phyloP scores from a whole-genome alignment of 2,113 vertebrate species.

The Scalopus aquaticus region DNA sequence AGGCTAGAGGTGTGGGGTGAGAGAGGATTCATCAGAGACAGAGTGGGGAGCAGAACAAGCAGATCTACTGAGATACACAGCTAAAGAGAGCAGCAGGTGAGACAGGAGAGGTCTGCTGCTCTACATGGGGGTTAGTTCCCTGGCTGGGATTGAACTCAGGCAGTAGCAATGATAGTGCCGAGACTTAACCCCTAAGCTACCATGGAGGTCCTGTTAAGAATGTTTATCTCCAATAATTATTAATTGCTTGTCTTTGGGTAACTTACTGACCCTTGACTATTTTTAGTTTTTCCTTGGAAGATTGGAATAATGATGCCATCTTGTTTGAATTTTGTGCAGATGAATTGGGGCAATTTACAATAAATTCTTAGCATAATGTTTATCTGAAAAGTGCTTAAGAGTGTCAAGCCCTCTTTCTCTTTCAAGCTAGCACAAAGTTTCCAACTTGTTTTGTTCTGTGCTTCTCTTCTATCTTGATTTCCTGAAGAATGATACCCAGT shows the following conservation, averaged over 20 bases:
- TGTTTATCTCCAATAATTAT: not conserved
- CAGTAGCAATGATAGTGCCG: no score
- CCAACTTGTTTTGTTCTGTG: not conserved
- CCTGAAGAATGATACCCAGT: not conserved
- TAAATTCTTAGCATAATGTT: not conserved
- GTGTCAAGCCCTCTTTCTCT: not conserved
- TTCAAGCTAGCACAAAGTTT: not conserved
- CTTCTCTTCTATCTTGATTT: not conserved
- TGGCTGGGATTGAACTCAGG: no score
- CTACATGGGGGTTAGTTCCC: no score
- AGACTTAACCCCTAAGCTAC: no score
- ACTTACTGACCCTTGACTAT: not conserved
- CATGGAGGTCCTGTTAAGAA: no score
- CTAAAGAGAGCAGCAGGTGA: no score
- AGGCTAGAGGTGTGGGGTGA: no score
- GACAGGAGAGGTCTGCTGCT: no score
- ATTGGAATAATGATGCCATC: not conserved
- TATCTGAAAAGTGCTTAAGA: not conserved
- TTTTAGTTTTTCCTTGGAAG: slow-evolving; percentile 21
- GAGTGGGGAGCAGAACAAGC: no score
- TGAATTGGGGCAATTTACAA: not conserved
- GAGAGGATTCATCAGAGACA: no score
- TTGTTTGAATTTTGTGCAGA: not conserved
- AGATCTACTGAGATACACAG: no score
- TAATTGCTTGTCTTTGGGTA: not conserved